Percentiles rank a stretch among this genome's conserved stretches.
Evolutionary conservation across 2,888 invertebrate species (phyloP).

Genomic region (Macrophya alboannulata): DNA sequence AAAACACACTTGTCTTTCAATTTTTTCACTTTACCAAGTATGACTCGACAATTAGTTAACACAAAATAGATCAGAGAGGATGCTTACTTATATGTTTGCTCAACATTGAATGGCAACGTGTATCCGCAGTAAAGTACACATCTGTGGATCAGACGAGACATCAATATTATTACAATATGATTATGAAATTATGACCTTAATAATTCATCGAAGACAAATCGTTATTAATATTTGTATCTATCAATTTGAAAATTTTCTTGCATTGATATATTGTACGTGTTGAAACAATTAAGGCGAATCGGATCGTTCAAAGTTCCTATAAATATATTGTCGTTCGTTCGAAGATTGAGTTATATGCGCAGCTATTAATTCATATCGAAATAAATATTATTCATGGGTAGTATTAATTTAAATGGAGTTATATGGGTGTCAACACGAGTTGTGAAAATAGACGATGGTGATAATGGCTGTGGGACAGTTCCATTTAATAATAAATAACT

Average conservation of each 20-base stretch:
- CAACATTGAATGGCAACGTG: background rate
- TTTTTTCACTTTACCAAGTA: background rate
- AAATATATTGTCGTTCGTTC: background rate
- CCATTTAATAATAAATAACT: constrained; percentile 11
- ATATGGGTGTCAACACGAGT: background rate
- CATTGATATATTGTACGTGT: background rate
- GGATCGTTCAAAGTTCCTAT: background rate
- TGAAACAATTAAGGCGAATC: background rate
- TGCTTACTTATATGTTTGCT: background rate
- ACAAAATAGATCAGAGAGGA: background rate
- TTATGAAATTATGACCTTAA: background rate
- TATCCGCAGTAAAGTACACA: background rate
- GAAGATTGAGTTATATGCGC: constrained; percentile 12
- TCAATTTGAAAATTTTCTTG: background rate
- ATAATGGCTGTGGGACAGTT: background rate
- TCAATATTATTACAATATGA: background rate
- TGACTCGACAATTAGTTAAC: background rate
- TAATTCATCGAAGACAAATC: background rate
- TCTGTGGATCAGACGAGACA: background rate
- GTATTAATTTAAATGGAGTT: constrained; percentile 15
- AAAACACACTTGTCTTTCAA: background rate
- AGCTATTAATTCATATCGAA: background rate
- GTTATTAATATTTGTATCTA: background rate
- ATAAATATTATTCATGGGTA: background rate
- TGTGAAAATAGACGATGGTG: constrained; percentile 2